Percentiles rank a stretch among this genome's conserved stretches.
Evolutionary conservation across 2,888 invertebrate genomes (phyloP).

Genomic region (Teleogryllus oceanicus): DNA sequence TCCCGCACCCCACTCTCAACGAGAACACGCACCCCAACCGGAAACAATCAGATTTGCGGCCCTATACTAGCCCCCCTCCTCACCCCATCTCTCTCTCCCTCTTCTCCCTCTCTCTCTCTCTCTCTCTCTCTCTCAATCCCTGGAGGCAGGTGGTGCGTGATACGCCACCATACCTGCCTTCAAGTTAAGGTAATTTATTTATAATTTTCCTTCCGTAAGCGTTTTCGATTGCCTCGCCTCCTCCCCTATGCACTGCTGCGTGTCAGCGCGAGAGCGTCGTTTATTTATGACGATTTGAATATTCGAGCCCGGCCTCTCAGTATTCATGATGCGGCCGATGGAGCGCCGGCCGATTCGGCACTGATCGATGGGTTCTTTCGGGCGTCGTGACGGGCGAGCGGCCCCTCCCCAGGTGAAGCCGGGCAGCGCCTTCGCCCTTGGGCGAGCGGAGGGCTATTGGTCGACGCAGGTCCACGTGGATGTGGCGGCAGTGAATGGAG

Average conservation of each 20-base stretch:
- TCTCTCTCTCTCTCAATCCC: background rate
- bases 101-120: background rate
- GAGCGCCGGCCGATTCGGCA: background rate
- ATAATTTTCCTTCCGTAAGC: background rate
- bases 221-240: background rate
- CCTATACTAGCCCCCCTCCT: background rate
- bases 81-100: background rate
- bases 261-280: background rate
- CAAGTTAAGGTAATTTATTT: slow-evolving; percentile 18
- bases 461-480: too few species aligned
- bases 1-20: background rate
- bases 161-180: background rate
- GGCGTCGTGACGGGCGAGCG: background rate
- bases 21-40: background rate
- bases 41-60: slow-evolving; percentile 1
- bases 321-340: background rate
- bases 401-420: too few species aligned
- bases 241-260: background rate
- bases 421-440: too few species aligned
- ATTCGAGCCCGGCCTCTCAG: background rate
- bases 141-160: background rate
- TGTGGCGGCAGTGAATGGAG: too few species aligned
- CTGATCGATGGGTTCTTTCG: background rate
- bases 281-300: slow-evolving; percentile 4
- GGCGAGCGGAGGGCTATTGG: too few species aligned